Conservation (phyloP, 2,797 vertebrate genomes). For the Siniperca undulata region DNA sequence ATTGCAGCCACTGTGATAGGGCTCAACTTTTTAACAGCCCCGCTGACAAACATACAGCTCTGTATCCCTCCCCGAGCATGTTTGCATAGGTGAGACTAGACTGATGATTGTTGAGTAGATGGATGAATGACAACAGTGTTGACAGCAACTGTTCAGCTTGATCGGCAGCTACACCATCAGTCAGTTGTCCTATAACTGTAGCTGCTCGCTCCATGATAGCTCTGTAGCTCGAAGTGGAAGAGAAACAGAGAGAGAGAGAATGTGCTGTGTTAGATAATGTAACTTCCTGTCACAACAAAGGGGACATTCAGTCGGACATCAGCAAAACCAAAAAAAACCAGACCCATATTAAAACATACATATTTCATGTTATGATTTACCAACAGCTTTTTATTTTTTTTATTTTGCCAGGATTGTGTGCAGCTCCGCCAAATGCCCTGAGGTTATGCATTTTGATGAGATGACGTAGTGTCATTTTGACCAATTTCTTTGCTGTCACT, state of each 20-base stretch:
- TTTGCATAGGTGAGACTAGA: constrained; percentile 8
- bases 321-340: not conserved
- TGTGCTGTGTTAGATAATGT: constrained; percentile 25
- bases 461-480: not conserved
- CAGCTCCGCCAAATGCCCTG: not conserved
- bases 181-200: not conserved
- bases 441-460: not conserved
- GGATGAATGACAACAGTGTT: not conserved
- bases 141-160: not conserved
- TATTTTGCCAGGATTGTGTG: not conserved
- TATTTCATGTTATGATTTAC: not conserved
- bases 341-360: not conserved
- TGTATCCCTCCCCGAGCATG: not conserved
- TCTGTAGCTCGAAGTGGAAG: not conserved
- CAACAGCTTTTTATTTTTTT: not conserved
- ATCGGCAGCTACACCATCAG: not conserved
- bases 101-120: constrained; percentile 2
- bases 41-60: not conserved
- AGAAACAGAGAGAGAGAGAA: constrained; percentile 9
- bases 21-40: not conserved
- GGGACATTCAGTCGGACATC: constrained; percentile 13
- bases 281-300: constrained; percentile 54
- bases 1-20: not conserved
- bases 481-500: not conserved
- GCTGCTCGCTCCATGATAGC: not conserved